A percentile compares a stretch with the other conserved stretches of the same genome.
phyloP scores from a whole-genome alignment of 2,888 invertebrate species.

The Orthonevra nobilis region DNA sequence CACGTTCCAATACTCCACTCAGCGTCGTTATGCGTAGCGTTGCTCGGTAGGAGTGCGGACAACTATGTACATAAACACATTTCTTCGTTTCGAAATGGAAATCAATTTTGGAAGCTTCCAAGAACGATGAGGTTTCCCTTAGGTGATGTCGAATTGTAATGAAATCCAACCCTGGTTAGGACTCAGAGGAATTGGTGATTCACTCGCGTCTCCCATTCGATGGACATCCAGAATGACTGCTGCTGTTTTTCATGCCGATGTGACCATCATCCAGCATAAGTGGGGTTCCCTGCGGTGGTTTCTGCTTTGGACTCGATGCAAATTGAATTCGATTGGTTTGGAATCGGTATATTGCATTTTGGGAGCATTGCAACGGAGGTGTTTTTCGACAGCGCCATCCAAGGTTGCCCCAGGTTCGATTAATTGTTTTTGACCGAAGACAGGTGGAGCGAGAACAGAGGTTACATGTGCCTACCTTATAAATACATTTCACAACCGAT shows the following conservation, averaged over 20 bases:
- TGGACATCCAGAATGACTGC: constrained; percentile 18
- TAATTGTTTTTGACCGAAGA: constrained; percentile 51
- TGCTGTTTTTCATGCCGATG: neutral
- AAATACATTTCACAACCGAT: constrained; percentile 28
- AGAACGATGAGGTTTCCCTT: constrained; percentile 2
- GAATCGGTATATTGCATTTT: constrained; percentile 53
- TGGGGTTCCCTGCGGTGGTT: constrained; percentile 37
- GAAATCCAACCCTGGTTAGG: no score
- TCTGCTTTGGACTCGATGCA: constrained; percentile 39
- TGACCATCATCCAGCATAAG: no score
- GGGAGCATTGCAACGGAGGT: constrained; percentile 30
- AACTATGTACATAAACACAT: no score
- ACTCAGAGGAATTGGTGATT: no score
- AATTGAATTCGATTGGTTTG: constrained; percentile 62
- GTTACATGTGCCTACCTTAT: constrained; percentile 4
- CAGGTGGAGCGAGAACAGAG: constrained; percentile 4
- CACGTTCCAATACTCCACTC: constrained; percentile 30
- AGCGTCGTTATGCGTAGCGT: constrained; percentile 29
- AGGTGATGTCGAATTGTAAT: constrained; percentile 41
- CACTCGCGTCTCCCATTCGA: no score
- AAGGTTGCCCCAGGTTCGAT: constrained; percentile 33
- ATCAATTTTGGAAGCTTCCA: no score
- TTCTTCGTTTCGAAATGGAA: constrained; percentile 16
- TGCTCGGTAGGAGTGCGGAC: neutral
- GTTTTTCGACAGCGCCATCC: neutral